A percentile compares a stretch with the other conserved stretches of the same genome.
These are phyloP conservation scores for Bolinopsis microptera DNA, from an alignment of 37 sponge, comb jelly and placozoan genomes.

Conservation along the genomic window DNA sequence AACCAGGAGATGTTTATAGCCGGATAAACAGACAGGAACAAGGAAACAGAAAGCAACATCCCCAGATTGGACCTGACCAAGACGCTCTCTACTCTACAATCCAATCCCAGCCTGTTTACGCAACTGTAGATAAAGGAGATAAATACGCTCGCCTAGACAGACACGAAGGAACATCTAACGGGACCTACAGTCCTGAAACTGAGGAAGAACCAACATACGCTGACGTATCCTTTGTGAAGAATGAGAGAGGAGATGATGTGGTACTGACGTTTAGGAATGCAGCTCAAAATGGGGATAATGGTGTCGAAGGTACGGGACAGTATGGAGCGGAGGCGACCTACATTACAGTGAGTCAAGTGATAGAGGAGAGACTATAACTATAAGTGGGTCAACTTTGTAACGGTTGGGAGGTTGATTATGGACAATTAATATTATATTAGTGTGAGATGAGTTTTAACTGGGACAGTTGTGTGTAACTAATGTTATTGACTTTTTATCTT, in stretches of 20 bases:
- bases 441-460: no score
- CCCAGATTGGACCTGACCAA: background rate
- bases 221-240: background rate
- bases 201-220: background rate
- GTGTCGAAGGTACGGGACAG: no score
- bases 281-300: no score
- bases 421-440: no score
- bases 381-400: no score
- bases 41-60: background rate
- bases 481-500: no score
- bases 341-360: no score
- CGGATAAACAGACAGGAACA: background rate
- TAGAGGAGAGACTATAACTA: no score
- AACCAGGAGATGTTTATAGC: background rate
- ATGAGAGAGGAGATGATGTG: background rate
- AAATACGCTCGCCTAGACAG: background rate
- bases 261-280: no score
- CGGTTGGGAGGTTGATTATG: no score
- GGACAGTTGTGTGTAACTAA: no score
- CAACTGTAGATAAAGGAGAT: background rate
- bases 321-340: no score
- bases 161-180: background rate
- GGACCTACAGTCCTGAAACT: background rate
- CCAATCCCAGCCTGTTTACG: background rate
- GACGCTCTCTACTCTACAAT: background rate